Conservation (phyloP, 2,797 vertebrate species). For the Halcyon chelicuti region DNA sequence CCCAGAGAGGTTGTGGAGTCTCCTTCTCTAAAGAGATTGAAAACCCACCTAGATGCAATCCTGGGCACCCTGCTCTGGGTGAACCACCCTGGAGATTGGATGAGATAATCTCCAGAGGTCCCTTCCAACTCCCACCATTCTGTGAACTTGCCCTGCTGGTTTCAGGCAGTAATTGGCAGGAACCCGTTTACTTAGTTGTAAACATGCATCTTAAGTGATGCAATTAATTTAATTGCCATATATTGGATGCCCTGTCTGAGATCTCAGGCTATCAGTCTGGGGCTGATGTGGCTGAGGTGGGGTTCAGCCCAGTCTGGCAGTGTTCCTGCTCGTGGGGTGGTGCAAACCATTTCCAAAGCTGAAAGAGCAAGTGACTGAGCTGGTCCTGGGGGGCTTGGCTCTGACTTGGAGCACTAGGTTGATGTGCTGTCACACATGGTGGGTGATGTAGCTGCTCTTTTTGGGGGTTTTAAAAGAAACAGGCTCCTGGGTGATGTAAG, state of each 20-base stretch:
- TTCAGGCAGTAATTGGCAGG: background rate
- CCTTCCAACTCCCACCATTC: background rate
- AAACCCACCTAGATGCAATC: background rate
- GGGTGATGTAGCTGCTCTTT: background rate
- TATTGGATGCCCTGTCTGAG: background rate
- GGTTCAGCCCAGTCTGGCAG: background rate
- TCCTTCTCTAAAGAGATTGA: background rate
- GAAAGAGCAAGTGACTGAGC: accelerated
- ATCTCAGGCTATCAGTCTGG: background rate
- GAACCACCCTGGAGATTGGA: background rate
- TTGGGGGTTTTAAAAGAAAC: background rate
- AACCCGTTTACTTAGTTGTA: background rate
- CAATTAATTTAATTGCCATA: background rate
- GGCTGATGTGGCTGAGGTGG: background rate
- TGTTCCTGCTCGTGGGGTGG: accelerated
- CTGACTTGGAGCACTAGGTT: accelerated
- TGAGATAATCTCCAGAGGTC: background rate
- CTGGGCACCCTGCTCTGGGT: background rate
- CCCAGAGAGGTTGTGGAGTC: background rate
- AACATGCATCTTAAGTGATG: background rate
- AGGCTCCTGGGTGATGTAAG: background rate
- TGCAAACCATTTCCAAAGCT: background rate
- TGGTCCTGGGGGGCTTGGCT: background rate
- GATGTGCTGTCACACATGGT: background rate
- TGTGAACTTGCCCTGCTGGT: background rate